phyloP scores from a whole-genome alignment of 2,113 vertebrate genomes.

The Embiotoca jacksoni region DNA sequence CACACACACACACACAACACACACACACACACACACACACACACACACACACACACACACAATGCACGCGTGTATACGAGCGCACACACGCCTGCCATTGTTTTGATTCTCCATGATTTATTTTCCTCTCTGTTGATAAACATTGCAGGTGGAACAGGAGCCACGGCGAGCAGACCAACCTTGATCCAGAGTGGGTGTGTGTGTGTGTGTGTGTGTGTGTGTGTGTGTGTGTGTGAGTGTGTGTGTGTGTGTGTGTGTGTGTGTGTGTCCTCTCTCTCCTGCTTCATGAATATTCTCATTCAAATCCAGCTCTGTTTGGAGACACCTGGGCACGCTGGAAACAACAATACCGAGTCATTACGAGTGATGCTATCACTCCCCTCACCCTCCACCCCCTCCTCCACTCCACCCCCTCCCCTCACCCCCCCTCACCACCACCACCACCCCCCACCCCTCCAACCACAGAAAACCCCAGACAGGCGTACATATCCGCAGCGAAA shows the following conservation, averaged over 20 bases:
- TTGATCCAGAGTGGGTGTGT: conserved; percentile 18
- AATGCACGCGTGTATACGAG: not conserved
- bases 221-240: no score
- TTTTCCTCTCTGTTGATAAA: conserved; percentile 60
- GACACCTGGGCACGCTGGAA: conserved; percentile 56
- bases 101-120: conserved; percentile 43
- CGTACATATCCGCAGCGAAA: conserved; percentile 6
- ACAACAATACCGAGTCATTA: conserved; percentile 55
- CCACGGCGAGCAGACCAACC: conserved; percentile 32
- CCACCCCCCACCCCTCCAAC: not conserved
- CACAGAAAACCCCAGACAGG: conserved; percentile 7
- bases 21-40: not conserved
- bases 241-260: no score
- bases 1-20: not conserved
- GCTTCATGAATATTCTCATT: conserved; percentile 73
- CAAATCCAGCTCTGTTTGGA: conserved; percentile 50
- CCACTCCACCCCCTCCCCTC: not conserved
- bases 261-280: not conserved
- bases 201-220: no score
- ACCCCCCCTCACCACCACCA: not conserved
- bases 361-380: conserved; percentile 37
- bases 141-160: conserved; percentile 36
- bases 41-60: conserved; percentile 36
- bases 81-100: conserved; percentile 31
- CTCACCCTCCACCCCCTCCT: not conserved